phyloP scores from a whole-genome alignment of 2,113 vertebrate genomes.

The Microtus montanus region DNA sequence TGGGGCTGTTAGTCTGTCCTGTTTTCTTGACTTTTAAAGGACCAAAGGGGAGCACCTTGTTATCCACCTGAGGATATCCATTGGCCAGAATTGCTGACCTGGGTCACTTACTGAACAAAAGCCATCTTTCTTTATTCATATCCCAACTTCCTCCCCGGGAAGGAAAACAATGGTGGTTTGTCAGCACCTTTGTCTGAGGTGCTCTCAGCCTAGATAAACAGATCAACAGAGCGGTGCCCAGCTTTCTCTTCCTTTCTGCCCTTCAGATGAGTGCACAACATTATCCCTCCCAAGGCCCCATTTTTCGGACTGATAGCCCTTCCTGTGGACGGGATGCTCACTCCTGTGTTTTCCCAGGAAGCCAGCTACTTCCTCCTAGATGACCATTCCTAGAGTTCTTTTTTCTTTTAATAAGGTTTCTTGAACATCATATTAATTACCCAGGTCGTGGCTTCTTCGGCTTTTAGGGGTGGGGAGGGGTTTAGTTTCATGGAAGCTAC shows the following conservation, averaged over 20 bases:
- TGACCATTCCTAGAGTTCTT: not conserved
- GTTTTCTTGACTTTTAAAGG: conserved; percentile 62
- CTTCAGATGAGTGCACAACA: not conserved
- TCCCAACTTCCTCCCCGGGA: conserved; percentile 65
- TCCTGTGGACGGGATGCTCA: not conserved
- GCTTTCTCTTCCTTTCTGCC: conserved; percentile 31
- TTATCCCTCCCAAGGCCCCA: not conserved
- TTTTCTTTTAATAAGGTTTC: conserved; percentile 43
- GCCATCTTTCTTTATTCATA: conserved; percentile 73
- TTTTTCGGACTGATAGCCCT: not conserved
- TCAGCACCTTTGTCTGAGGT: conserved; percentile 71
- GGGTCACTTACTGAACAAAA: conserved; percentile 56
- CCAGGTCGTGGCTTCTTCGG: not conserved
- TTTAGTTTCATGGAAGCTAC: not conserved
- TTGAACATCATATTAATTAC: not conserved
- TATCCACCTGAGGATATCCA: conserved; percentile 49
- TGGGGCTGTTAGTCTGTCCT: conserved; percentile 8
- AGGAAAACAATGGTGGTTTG: conserved; percentile 57
- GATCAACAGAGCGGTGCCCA: conserved; percentile 41
- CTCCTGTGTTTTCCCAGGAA: not conserved
- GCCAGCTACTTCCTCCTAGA: not conserved
- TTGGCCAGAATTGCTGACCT: conserved; percentile 57
- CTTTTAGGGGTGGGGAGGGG: not conserved
- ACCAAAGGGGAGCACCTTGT: conserved; percentile 53
- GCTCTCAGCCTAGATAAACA: conserved; percentile 62